A percentile compares a stretch with the other conserved stretches of the same genome.
phyloP scores from a whole-genome alignment of 2,888 invertebrate species.

The Erannis defoliaria region DNA sequence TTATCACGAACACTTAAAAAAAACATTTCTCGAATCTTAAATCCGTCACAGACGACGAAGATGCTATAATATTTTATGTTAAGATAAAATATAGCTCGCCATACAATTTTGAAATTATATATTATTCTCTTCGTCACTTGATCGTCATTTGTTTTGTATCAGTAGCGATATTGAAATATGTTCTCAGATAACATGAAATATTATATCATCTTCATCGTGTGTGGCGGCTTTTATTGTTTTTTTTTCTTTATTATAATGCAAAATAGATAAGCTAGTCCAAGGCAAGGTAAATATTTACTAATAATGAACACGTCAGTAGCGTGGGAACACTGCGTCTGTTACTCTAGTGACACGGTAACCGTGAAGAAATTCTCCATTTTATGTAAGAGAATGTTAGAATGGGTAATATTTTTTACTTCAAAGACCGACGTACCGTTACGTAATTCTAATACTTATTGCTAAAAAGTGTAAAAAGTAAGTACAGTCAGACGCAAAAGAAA shows the following conservation, averaged over 20 bases:
- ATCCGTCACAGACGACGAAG: too few relatives aligned
- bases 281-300: background rate
- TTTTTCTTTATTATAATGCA: background rate
- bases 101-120: too few relatives aligned
- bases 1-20: too few relatives aligned
- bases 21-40: too few relatives aligned
- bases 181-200: too few relatives aligned
- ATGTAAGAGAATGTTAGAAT: conserved; percentile 14
- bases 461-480: conserved; percentile 14
- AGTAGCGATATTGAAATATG: too few relatives aligned
- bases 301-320: background rate
- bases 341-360: conserved; percentile 10
- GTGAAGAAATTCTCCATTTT: conserved; percentile 15
- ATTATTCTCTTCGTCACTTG: too few relatives aligned
- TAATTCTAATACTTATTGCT: conserved; percentile 17
- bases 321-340: background rate
- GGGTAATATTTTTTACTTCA: conserved; percentile 2
- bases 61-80: too few relatives aligned
- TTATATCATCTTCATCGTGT: too few relatives aligned
- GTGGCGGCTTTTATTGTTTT: too few relatives aligned
- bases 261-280: conserved; percentile 1
- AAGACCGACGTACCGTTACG: conserved; percentile 10
- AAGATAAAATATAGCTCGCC: too few relatives aligned
- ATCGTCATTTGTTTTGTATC: too few relatives aligned
- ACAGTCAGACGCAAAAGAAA: conserved; percentile 1